Base-by-base conservation (phyloP, 1,140 invertebrate species). In the Lepidotrigona ventralis region DNA sequence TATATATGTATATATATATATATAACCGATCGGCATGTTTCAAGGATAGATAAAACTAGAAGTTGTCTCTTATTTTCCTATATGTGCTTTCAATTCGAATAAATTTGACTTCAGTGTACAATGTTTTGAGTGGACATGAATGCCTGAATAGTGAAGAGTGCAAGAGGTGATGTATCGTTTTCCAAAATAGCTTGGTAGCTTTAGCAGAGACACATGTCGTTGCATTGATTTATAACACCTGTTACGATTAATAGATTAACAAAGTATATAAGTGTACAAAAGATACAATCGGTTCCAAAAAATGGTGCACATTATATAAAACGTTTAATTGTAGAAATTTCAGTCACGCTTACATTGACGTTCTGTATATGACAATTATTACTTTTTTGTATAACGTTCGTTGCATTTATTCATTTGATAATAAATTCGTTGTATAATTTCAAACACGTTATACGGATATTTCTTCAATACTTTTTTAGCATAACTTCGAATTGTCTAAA, bases 161-260 rank as follows among this genome's bases (percentile, higher is more conserved):
- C 8, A 71, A 81, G 73, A 51, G 29, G 12, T 79, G 69, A 78
- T 73, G 73, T 88, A 83, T 75, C 64, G 63, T 83, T 88, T 86
- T 86, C 73, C 81, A 78, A 54, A 81, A 81, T 86, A 86, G 78
- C 81, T 88, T 88, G 58, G 68, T 88, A 88, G 74, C 80, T 84
- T 87, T 84, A 85, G 75, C 39, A 79, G 80, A 58, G 66, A 88
- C 85, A 66, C 66, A 85, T 17, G 76, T 88, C 84, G 83, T 88
- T 85, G 81, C 82, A 87, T 68, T 85, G 86, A 82, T 76, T 88
- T 82, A 83, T 82, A 79, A 88, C 74, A 79, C 82, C 71, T 75
- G 83, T 88, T 88, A 80, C 73, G 60, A 54, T 58, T 75, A 73
- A 39, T 85, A 88, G 78, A 73, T 82, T 82, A 70, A 76, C 63